Evolutionary conservation across 2,888 invertebrate species (phyloP).

Genomic region (Slavum lentiscoides): DNA sequence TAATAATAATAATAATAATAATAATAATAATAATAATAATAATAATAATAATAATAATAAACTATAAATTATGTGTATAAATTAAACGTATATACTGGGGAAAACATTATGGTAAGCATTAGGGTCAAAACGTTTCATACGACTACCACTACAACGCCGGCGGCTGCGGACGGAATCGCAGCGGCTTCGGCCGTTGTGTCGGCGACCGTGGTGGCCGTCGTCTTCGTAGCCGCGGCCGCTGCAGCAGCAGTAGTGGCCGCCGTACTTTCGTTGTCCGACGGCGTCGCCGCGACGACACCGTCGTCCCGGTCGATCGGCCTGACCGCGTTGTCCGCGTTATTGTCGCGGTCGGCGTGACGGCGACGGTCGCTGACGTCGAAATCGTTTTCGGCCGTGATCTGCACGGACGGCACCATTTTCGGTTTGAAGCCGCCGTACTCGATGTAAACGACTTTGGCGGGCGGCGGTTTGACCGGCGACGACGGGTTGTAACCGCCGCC

Average conservation of each 20-base stretch:
- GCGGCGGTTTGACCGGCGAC: slow-evolving; percentile 3
- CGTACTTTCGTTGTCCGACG: background rate
- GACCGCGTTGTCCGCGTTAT: background rate
- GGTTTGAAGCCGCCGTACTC: slow-evolving; percentile 82
- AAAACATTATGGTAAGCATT: too few relatives aligned
- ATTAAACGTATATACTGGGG: too few relatives aligned
- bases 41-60: too few relatives aligned
- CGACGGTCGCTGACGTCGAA: background rate
- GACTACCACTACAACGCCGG: slow-evolving; percentile 21
- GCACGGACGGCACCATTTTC: slow-evolving; percentile 77
- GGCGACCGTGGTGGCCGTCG: background rate
- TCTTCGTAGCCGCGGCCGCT: background rate
- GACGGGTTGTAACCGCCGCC: slow-evolving; percentile 6
- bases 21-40: too few relatives aligned
- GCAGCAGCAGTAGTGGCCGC: background rate
- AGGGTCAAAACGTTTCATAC: background rate
- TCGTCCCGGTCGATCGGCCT: background rate
- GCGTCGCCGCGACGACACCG: background rate
- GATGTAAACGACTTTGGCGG: slow-evolving; percentile 63
- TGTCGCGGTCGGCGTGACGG: background rate
- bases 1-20: too few relatives aligned
- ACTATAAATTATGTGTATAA: too few relatives aligned
- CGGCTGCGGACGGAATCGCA: background rate
- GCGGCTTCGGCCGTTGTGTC: background rate
- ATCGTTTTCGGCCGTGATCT: slow-evolving; percentile 58